phyloP scores from a whole-genome alignment of 2,888 invertebrate genomes.

The Harpagoxenus sublaevis region DNA sequence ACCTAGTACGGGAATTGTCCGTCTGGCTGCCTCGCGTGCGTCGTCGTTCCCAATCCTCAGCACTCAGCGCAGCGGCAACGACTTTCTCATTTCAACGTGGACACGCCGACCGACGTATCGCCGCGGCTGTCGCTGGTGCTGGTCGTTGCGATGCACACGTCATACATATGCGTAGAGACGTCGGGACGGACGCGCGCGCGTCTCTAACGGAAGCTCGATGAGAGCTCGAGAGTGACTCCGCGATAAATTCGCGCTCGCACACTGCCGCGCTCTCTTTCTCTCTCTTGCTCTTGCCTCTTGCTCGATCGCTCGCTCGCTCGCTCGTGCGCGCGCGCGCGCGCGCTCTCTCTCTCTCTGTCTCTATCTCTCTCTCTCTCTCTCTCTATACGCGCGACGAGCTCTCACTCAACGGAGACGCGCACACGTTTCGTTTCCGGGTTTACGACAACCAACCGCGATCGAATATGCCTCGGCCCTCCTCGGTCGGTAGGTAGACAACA shows the following conservation, averaged over 20 bases:
- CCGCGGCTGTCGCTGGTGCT: slow-evolving; percentile 5
- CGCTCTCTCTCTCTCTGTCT: too few species aligned
- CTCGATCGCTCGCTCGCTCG: too few species aligned
- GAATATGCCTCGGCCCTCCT: slow-evolving; percentile 64
- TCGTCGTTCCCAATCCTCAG: slow-evolving; percentile 76
- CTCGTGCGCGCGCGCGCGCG: too few species aligned
- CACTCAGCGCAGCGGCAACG: slow-evolving; percentile 70
- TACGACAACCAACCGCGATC: slow-evolving; percentile 71
- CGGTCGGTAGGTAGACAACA: slow-evolving; percentile 71
- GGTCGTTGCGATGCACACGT: slow-evolving; percentile 65
- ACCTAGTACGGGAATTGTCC: slow-evolving; percentile 74
- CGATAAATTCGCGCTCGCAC: slow-evolving; percentile 65
- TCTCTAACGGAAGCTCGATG: slow-evolving; percentile 50
- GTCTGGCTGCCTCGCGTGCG: slow-evolving; percentile 71
- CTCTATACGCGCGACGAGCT: slow-evolving; percentile 58
- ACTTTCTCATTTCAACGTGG: slow-evolving; percentile 83
- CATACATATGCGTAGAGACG: slow-evolving; percentile 58
- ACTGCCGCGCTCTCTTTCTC: slow-evolving; percentile 40
- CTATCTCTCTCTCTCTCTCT: neutral
- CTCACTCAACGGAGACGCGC: slow-evolving; percentile 61
- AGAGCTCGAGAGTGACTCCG: slow-evolving; percentile 64
- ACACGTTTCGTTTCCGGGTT: slow-evolving; percentile 72
- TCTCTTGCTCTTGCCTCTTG: too few species aligned
- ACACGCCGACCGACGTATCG: slow-evolving; percentile 47
- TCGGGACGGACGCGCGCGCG: slow-evolving; percentile 53